Evolutionary conservation across 2,113 vertebrate genomes (phyloP).

Genomic region (zebrafish (Danio rerio)): DNA sequence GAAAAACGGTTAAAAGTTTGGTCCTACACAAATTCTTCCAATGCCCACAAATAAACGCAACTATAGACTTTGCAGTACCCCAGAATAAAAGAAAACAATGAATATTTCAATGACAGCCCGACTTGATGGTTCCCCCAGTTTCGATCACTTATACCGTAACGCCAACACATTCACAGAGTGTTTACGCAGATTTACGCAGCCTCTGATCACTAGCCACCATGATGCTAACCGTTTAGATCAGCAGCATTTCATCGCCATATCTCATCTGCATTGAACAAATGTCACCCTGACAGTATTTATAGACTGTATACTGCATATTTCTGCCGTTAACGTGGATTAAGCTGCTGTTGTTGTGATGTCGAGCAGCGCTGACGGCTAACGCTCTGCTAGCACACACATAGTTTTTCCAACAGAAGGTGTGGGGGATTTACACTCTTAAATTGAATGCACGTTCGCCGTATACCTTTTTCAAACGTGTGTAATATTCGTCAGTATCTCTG

Average conservation of each 20-base stretch:
- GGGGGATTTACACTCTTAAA: slow-evolving; percentile 61
- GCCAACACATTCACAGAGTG: slow-evolving; percentile 8
- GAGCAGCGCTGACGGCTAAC: slow-evolving; percentile 59
- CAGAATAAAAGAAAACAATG: background rate
- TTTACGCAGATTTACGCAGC: slow-evolving; percentile 44
- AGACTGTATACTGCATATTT: background rate
- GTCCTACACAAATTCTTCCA: background rate
- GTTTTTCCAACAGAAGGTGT: slow-evolving; percentile 45
- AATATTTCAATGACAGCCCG: background rate
- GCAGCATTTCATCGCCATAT: background rate
- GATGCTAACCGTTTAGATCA: slow-evolving; percentile 24
- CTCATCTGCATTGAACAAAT: background rate
- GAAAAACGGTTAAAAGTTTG: background rate
- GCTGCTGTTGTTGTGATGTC: slow-evolving; percentile 57
- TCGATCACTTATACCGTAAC: background rate
- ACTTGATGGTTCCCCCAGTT: background rate
- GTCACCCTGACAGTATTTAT: background rate
- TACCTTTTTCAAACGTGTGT: slow-evolving; percentile 68
- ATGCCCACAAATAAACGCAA: background rate
- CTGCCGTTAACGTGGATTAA: slow-evolving; percentile 9
- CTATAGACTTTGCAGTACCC: background rate
- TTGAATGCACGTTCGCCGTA: slow-evolving; percentile 67
- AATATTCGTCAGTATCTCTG: slow-evolving; percentile 47
- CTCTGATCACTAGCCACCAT: slow-evolving; percentile 29
- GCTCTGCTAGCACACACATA: slow-evolving; percentile 39